Percentiles rank a stretch among this genome's conserved stretches.
phyloP scores from a whole-genome alignment of 1,140 invertebrate species.

The Aricia agestis region DNA sequence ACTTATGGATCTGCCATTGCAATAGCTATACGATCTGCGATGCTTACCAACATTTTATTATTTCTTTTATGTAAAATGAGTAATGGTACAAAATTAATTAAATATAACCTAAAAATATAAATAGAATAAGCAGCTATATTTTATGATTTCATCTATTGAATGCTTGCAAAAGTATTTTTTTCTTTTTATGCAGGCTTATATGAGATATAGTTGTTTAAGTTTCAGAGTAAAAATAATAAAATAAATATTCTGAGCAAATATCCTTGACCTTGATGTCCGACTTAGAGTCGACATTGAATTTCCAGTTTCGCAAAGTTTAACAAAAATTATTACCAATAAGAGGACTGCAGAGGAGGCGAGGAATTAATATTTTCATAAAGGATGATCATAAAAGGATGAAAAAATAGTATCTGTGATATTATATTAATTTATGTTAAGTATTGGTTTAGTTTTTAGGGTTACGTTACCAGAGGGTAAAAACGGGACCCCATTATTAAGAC shows the following conservation, averaged over 20 bases:
- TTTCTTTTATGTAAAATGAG: too few species aligned
- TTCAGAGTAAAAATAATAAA: background rate
- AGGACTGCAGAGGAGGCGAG: background rate
- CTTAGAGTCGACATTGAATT: slow-evolving; percentile 12
- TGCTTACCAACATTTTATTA: too few species aligned
- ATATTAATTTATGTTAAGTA: background rate
- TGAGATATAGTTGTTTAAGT: background rate
- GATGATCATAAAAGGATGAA: background rate
- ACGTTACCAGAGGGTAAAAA: too few species aligned
- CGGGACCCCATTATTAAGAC: too few species aligned
- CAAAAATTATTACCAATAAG: background rate
- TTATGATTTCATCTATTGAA: background rate
- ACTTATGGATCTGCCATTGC: too few species aligned
- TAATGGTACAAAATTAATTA: too few species aligned
- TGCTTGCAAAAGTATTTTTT: too few species aligned
- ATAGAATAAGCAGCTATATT: too few species aligned
- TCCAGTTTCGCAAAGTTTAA: background rate
- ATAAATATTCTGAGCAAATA: slow-evolving; percentile 8
- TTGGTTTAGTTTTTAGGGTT: background rate
- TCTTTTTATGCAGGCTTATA: background rate
- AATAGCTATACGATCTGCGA: too few species aligned
- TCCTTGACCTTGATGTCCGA: slow-evolving; percentile 8
- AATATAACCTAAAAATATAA: too few species aligned
- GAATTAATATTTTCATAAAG: background rate
- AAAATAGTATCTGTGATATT: background rate